Evolutionary conservation across 2,888 invertebrate species (phyloP).

Genomic region (Hirudinaria manillensis): DNA sequence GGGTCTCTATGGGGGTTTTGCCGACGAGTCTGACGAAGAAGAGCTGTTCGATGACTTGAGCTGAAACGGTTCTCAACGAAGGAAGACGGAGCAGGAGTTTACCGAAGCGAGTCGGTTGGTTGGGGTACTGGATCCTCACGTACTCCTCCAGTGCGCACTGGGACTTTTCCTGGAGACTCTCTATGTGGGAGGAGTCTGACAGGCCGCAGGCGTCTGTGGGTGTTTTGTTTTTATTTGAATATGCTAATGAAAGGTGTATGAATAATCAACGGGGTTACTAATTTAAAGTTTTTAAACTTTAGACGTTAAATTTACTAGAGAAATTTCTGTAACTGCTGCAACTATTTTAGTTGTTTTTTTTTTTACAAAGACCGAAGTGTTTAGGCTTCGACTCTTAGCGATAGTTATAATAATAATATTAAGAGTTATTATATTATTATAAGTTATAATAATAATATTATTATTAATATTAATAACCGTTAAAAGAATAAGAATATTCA

Average conservation of each 20-base stretch:
- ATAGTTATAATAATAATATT: not conserved
- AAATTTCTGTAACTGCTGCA: too few species aligned
- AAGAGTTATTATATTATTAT: not conserved
- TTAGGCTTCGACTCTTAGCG: too few species aligned
- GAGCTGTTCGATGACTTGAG: conserved; percentile 87
- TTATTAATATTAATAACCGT: too few species aligned
- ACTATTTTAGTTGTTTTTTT: too few species aligned
- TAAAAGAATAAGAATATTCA: not conserved
- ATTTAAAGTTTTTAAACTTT: not conserved
- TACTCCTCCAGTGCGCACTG: conserved; percentile 97
- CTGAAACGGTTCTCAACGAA: conserved; percentile 86
- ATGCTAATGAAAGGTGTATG: too few species aligned
- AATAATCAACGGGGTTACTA: not conserved
- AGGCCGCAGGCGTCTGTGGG: conserved; percentile 83
- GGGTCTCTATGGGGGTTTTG: conserved; percentile 93
- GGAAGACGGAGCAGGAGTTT: conserved; percentile 85
- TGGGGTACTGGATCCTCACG: conserved; percentile 91
- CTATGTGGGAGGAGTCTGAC: conserved; percentile 89
- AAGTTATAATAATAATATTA: too few species aligned
- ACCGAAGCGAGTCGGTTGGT: conserved; percentile 91
- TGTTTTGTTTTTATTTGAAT: not conserved
- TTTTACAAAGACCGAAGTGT: too few species aligned
- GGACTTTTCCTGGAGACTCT: conserved; percentile 94
- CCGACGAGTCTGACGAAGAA: conserved; percentile 95
- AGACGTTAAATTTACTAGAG: too few species aligned